Evolutionary conservation across 2,113 vertebrate genomes (phyloP), one percentile per base, ranked within the genome.

Genomic region (Phalacrocorax carbo): DNA sequence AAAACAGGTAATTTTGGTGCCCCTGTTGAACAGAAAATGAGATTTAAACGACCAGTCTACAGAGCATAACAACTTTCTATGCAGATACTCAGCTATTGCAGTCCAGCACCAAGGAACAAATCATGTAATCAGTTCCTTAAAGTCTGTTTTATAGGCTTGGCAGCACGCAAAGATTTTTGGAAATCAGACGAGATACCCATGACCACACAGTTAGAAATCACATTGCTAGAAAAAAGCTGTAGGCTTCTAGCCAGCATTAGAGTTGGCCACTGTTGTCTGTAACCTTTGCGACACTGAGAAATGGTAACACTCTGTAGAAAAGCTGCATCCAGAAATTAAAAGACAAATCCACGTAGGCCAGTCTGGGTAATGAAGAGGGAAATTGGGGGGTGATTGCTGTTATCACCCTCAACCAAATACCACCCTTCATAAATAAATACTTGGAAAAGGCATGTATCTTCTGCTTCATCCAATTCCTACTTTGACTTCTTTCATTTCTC

Each of bases 241-340:
- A 48, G 55, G 38, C 38, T 77, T 48, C 30, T 19, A 30, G 34
- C 26, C 36, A 51, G 16, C 0, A 0, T 40, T 69, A 2, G 8
- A 36, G 22, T 19, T 73, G 57, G 60, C 51, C 55, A 15, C 55
- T 57, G 23, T 4, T 36, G 5, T n/a, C 60, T 46, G 20, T 23
- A 26, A n/a, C 21, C 18, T 78, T 26, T 80, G 66, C 1, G 2
- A 72, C 30, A 30, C 32, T 5, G 2, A 75, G 82, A 82, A 92
- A 61, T 22, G 23, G 17, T 54, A 72, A 82, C 12, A 62, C 77
- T 57, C 10, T 1, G 9, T 15, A 65, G 29, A 52, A 90, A 83
- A 80, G 21, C 34, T 77, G 22, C 20, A 26, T 26, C 71, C 38
- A 25, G 55, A 88, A 88, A 65, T 44, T 32, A 73, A 57, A 95